Percentiles rank a stretch among this genome's conserved stretches.
phyloP scores from a whole-genome alignment of 2,797 vertebrate species.

The Lutjanus argentimaculatus region DNA sequence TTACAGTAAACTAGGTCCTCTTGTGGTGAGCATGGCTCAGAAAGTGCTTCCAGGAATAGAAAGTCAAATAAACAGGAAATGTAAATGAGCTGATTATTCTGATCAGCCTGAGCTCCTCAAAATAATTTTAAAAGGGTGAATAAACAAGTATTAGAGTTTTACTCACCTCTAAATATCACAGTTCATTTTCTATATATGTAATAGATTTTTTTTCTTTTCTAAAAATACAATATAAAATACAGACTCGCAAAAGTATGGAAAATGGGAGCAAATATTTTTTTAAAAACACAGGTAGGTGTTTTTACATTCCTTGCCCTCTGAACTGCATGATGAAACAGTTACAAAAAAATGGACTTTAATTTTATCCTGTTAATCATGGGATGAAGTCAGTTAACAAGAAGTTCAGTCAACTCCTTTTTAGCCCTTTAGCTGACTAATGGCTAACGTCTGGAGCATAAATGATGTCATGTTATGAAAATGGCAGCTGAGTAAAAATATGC shows the following conservation, averaged over 20 bases:
- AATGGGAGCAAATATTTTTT: neutral
- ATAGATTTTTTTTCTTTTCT: too few relatives aligned
- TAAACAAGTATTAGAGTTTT: neutral
- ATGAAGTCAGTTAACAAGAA: neutral
- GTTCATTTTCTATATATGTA: too few relatives aligned
- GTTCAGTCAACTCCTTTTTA: neutral
- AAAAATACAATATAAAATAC: neutral
- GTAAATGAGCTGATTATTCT: conserved; percentile 6
- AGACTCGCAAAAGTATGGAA: neutral
- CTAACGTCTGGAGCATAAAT: neutral
- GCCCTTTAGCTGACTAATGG: neutral
- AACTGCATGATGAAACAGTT: neutral
- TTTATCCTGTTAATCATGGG: neutral
- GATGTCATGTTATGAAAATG: neutral
- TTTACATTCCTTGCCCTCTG: neutral
- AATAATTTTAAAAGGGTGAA: neutral
- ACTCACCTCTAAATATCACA: neutral
- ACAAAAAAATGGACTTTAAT: too few relatives aligned
- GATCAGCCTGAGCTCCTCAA: neutral
- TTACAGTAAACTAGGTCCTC: conserved; percentile 35
- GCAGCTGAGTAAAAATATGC: neutral
- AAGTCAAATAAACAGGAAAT: conserved; percentile 12
- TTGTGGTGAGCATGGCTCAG: conserved; percentile 17
- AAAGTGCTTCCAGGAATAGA: conserved; percentile 30
- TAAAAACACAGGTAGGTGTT: neutral